Base-by-base conservation (phyloP, 2,113 vertebrate species). In the Puma concolor region DNA sequence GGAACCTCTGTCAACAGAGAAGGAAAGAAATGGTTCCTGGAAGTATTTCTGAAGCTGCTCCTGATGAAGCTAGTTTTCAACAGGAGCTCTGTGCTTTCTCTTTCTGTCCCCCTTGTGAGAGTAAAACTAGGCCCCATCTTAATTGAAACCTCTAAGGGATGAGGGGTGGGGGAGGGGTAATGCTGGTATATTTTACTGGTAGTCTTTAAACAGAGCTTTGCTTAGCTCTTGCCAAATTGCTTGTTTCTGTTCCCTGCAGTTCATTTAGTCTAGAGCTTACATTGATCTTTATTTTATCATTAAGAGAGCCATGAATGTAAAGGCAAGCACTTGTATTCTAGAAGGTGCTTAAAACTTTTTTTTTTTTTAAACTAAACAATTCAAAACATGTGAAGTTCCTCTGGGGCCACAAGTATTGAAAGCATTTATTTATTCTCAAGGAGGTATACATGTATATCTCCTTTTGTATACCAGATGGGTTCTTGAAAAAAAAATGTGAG, bases 71-170 rank as follows among this genome's bases (percentile, higher is more conserved):
- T 87, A 83, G 91, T 97, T 97, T 82, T 93, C 72, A 93, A 91
- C 67, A 92, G 88, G 60, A 97, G 67, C 60, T 94, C 31, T 96
- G 84, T 85, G 91, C 97, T 96, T 97, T 97, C 83, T 97, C 96
- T 97, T 93, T 96, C 67, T 90, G 91, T 66, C 50, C 80, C 52
- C 79, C 86, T 94, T 74, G 72, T 86, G 79, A 94, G 96, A 97
- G 74, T 96, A 95, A 95, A 95, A 92, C 88, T 95, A 97, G 97
- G 96, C 97, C 94, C 79, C 88, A 97, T 88, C 94, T 95, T 98
- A 98, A 97, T 97, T 96, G 96, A 97, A 98, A 97, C 97, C 97
- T 96, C 74, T 98, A 84, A 96, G 95, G 95, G 77, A 25, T 25
- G 91, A 66, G 33, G 14, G 38, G 13, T 94, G 92, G 92, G 84